A percentile compares a stretch with the other conserved stretches of the same genome.
Conservation (phyloP, 2,888 invertebrate species). For the Theretra japonica region DNA sequence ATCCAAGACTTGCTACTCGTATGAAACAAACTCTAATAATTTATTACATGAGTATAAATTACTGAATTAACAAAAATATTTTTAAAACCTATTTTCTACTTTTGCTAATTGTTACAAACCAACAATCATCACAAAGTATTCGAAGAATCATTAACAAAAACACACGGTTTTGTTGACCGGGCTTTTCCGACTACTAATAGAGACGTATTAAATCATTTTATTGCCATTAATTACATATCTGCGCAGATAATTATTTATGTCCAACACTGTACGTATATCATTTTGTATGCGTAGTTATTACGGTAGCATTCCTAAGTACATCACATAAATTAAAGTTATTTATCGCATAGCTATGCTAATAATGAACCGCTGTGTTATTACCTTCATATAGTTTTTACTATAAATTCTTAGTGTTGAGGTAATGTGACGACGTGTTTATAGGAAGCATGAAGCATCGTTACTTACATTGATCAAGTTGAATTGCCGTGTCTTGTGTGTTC, state of each 20-base stretch:
- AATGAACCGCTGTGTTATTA: neutral
- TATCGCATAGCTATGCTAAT: neutral
- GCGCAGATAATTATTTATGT: neutral
- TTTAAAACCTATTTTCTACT: no score
- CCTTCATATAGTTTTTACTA: neutral
- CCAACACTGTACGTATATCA: neutral
- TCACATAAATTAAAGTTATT: neutral
- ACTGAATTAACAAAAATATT: no score
- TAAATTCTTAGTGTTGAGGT: neutral
- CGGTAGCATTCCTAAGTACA: neutral
- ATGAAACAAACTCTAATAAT: no score
- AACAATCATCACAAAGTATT: no score
- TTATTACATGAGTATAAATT: no score
- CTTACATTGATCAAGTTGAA: no score
- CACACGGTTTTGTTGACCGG: slow-evolving; percentile 5
- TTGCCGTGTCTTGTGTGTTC: no score
- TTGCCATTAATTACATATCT: slow-evolving; percentile 15
- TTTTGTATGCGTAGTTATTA: neutral
- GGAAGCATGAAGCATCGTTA: no score
- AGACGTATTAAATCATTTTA: slow-evolving; percentile 20
- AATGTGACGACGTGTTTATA: neutral
- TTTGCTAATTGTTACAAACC: no score
- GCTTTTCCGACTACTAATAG: slow-evolving; percentile 29
- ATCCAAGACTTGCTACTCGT: no score
- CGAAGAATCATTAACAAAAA: neutral